Base-by-base conservation (phyloP, 53 echinoderm and acorn worm genomes). In the Luidia sarsii region DNA sequence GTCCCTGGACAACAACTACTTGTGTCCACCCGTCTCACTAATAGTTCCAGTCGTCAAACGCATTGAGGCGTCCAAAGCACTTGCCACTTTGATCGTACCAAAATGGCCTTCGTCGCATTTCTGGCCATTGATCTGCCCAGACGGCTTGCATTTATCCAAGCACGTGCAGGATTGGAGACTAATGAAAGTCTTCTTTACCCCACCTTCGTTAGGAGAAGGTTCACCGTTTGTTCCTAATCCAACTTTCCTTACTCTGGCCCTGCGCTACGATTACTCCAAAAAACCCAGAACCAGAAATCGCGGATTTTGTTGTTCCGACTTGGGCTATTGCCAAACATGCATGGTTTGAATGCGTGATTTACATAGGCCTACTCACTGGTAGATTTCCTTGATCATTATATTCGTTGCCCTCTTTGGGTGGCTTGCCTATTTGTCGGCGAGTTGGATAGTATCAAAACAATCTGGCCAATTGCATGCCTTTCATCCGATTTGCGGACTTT, bases 11-110 rank as follows among this genome's bases (percentile, higher is more conserved):
- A 81, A 66, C 65, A 81, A 81, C 52, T 81, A 81, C 49, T 30
- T 81, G 7, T 81, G 81, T 24, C 81, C 66, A n/a, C 73, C 84
- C 2, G 74, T 73, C 10, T 73, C 30, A 5, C 72, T 84, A 4
- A 73, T 73, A 11, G 48, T 33, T 3, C 85, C 72, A 30, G 65
- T 52, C 1, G 50, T 84, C 18, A 84, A 64, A 30, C 85, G 65
- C 24, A 23, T 74, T 39, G 19, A 13, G 4, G 50, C 51, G 10
- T 33, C 2, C 16, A 63, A 35, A 35, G 74, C 64, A 14, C 22
- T 7, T 0, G 84, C 49, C 10, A 84, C 65, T 2, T 30, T 82
- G 37, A 21, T 82, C 15, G 16, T 82, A 20, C 82, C 69, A 8
- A 82, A 57, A 2, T 73, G 73, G 85, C 15, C 73, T 6, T 63